These are phyloP conservation scores for Cercopithecus mitis DNA, from an alignment of 2,797 vertebrate genomes.

Conservation along the genomic window DNA sequence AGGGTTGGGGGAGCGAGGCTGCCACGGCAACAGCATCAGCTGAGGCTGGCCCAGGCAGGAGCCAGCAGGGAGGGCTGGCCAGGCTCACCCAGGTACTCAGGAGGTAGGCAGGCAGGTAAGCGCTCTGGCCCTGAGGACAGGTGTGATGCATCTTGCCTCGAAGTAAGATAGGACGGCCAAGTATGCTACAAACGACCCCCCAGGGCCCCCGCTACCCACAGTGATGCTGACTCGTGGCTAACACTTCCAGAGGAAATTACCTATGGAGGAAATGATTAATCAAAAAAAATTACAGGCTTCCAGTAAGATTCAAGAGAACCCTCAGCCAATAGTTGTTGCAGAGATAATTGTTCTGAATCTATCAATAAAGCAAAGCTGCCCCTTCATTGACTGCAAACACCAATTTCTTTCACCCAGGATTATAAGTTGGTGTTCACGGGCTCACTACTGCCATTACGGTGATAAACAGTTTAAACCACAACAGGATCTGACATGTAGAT, in stretches of 20 bases:
- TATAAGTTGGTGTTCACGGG: conserved; percentile 83
- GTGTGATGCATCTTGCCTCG: background rate
- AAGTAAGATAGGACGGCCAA: background rate
- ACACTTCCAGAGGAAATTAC: conserved; percentile 43
- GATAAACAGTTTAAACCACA: conserved; percentile 89
- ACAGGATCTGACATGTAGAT: conserved; percentile 88
- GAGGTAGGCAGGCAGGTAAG: background rate
- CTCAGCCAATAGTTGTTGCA: conserved; percentile 78
- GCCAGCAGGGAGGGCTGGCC: rapidly evolving
- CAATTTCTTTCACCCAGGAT: conserved; percentile 83
- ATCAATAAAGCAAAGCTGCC: conserved; percentile 84
- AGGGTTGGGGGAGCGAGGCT: background rate
- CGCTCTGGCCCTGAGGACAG: background rate
- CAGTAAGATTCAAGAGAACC: conserved; percentile 72
- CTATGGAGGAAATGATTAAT: conserved; percentile 70
- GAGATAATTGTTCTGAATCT: conserved; percentile 84
- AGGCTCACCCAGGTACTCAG: background rate
- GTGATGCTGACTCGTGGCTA: background rate
- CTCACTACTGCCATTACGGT: conserved; percentile 86
- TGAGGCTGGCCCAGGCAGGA: background rate
- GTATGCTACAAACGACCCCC: background rate
- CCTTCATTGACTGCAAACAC: conserved; percentile 83
- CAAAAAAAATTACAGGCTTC: conserved; percentile 42
- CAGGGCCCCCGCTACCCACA: background rate
- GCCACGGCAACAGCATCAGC: background rate